phyloP scores from a whole-genome alignment of 1,140 invertebrate genomes.

The Magallana angulata region DNA sequence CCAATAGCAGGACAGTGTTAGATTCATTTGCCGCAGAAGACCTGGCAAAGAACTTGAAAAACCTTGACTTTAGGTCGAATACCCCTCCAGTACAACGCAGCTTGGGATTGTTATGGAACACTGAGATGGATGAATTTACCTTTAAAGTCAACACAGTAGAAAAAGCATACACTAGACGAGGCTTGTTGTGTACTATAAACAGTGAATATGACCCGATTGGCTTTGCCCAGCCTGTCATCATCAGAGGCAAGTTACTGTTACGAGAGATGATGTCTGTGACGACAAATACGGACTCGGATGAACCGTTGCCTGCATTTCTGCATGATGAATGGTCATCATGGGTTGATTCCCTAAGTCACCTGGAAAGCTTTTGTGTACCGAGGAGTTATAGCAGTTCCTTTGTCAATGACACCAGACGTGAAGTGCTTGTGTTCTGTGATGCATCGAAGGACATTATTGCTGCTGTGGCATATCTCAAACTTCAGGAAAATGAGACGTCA shows the following conservation, averaged over 20 bases:
- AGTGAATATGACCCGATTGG: constrained; percentile 57
- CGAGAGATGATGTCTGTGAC: constrained; percentile 24
- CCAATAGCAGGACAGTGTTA: constrained; percentile 48
- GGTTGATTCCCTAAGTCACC: constrained; percentile 20
- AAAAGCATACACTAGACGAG: constrained; percentile 57
- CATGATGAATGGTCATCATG: constrained; percentile 44
- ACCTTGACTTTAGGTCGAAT: constrained; percentile 47
- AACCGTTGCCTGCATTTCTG: constrained; percentile 21
- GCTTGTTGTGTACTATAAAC: constrained; percentile 52
- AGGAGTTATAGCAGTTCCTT: background rate
- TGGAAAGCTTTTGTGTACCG: constrained; percentile 40
- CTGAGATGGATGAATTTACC: constrained; percentile 44
- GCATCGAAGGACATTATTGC: constrained; percentile 52
- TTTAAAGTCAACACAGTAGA: constrained; percentile 47
- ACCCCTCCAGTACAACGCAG: constrained; percentile 56
- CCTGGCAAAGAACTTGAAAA: constrained; percentile 53
- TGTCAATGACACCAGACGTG: background rate
- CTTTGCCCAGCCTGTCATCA: constrained; percentile 46
- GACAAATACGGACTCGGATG: constrained; percentile 47
- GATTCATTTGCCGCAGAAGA: constrained; percentile 49
- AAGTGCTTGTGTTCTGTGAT: constrained; percentile 57
- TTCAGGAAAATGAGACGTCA: background rate
- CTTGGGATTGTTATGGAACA: constrained; percentile 59
- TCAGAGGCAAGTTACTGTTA: constrained; percentile 45
- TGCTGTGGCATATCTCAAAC: constrained; percentile 41